A percentile compares a stretch with the other conserved stretches of the same genome.
phyloP scores from a whole-genome alignment of 1,140 invertebrate species.

The Drosophila erecta region DNA sequence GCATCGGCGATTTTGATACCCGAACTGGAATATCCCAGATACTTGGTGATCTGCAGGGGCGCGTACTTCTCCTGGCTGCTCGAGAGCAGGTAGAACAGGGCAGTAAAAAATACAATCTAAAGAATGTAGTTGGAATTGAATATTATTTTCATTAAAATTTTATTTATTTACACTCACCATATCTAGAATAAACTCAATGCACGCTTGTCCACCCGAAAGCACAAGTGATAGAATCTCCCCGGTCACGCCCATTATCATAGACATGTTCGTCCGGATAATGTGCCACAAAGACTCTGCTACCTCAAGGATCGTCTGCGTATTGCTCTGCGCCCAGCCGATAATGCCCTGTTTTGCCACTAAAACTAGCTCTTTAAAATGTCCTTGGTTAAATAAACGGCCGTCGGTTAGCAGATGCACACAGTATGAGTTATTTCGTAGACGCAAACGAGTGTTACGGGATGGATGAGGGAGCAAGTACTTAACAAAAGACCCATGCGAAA shows the following conservation, averaged over 20 bases:
- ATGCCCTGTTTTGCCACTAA: slow-evolving; percentile 87
- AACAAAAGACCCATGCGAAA: slow-evolving; percentile 22
- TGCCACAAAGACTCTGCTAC: slow-evolving; percentile 97
- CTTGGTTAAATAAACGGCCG: slow-evolving; percentile 83
- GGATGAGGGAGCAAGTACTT: slow-evolving; percentile 23
- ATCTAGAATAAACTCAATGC: slow-evolving; percentile 96
- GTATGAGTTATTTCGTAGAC: slow-evolving; percentile 75
- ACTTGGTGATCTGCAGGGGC: slow-evolving; percentile 90
- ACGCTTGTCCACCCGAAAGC: slow-evolving; percentile 95
- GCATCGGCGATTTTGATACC: slow-evolving; percentile 89
- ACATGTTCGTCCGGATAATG: slow-evolving; percentile 96
- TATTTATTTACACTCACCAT: slow-evolving; percentile 87
- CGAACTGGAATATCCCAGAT: slow-evolving; percentile 92
- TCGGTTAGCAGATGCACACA: slow-evolving; percentile 80
- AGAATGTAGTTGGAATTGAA: neutral
- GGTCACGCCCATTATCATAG: slow-evolving; percentile 93
- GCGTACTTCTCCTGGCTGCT: slow-evolving; percentile 95
- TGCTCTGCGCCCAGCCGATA: slow-evolving; percentile 94
- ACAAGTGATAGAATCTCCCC: slow-evolving; percentile 94
- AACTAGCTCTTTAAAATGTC: slow-evolving; percentile 85
- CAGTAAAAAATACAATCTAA: slow-evolving; percentile 97
- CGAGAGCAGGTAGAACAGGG: slow-evolving; percentile 97
- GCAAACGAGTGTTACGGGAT: slow-evolving; percentile 55
- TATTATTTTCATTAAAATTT: too few species aligned
- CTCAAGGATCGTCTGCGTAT: slow-evolving; percentile 95